Percentiles rank a stretch among this genome's conserved stretches.
These are phyloP conservation scores for Ichneumoninae sp. DNA, from an alignment of 2,888 invertebrate species.

Conservation along the genomic window DNA sequence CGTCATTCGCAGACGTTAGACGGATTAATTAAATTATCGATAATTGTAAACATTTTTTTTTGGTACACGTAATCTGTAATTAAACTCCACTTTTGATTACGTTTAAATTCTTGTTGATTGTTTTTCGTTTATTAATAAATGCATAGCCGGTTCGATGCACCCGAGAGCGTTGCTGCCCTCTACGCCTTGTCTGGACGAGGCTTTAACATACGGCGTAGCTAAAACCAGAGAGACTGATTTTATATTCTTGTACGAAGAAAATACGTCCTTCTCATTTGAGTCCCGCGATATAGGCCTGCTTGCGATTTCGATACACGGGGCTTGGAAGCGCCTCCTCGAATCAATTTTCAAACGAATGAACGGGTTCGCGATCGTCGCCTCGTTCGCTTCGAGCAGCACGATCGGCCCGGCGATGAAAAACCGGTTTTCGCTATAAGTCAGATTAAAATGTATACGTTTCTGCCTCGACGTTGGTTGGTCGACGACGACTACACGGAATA, in stretches of 20 bases:
- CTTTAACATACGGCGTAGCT: background rate
- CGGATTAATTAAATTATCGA: background rate
- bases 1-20: background rate
- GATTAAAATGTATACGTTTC: constrained; percentile 51
- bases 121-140: background rate
- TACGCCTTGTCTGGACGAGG: constrained; percentile 3
- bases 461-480: constrained; percentile 59
- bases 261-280: background rate
- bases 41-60: background rate
- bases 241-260: background rate
- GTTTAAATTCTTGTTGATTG: background rate
- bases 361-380: constrained; percentile 52
- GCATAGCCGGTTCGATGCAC: constrained; percentile 1
- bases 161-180: background rate
- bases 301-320: constrained; percentile 37
- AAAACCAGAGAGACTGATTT: background rate
- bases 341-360: constrained; percentile 63
- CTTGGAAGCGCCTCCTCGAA: constrained; percentile 54
- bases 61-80: background rate
- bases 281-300: background rate
- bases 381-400: constrained; percentile 35
- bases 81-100: background rate
- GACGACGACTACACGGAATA: constrained; percentile 8
- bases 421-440: constrained; percentile 53
- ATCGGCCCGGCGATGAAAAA: constrained; percentile 40